Evolutionary conservation across 2,113 vertebrate species (phyloP), one percentile per base, ranked within the genome.

Genomic region (Campylomormyrus tamandua): DNA sequence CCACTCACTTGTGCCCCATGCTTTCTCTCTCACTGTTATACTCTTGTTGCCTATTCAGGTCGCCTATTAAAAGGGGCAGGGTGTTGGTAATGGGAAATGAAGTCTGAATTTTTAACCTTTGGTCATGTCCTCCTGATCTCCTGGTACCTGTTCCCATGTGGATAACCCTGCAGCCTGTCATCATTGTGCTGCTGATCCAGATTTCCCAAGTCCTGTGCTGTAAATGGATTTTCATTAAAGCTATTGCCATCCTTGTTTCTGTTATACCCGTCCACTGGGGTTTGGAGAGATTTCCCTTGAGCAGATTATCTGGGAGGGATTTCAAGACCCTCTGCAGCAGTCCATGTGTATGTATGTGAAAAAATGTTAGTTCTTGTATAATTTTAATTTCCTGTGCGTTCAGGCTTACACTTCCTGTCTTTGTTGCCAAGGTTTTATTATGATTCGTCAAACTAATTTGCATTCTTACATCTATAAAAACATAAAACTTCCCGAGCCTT

Each of bases 341-440:
- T 21, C 21, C 90, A 88, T 89, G 45, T 31, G 66, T 91, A 80
- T 85, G 19, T 48, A 21, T 48, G 58, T 87, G 48, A 27, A 58
- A 70, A 52, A 92, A 48, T 90, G 89, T 58, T 90, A 84, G 87
- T 19, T 8, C 53, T 91, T 91, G 89, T 88, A 56, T 70, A 92
- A 85, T 90, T 89, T 91, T 83, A 90, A 90, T 93, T 93, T 94
- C 90, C 92, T 92, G 90, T 90, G n/a, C 92, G 92, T 92, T 92
- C 66, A 92, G 90, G 92, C 88, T 35, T 92, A 88, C 84, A 91
- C 90, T 42, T 93, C 94, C 91, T 93, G 92, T 77, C 89, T 62
- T 88, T 88, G 92, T 93, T 90, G 83, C 52, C 11, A 31, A 56
- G 88, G 80, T 83, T 83, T 46, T 83, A 83, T 45, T 42, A 45